Evolutionary conservation across 2,113 vertebrate genomes (phyloP).

Genomic region (Hoplias malabaricus): DNA sequence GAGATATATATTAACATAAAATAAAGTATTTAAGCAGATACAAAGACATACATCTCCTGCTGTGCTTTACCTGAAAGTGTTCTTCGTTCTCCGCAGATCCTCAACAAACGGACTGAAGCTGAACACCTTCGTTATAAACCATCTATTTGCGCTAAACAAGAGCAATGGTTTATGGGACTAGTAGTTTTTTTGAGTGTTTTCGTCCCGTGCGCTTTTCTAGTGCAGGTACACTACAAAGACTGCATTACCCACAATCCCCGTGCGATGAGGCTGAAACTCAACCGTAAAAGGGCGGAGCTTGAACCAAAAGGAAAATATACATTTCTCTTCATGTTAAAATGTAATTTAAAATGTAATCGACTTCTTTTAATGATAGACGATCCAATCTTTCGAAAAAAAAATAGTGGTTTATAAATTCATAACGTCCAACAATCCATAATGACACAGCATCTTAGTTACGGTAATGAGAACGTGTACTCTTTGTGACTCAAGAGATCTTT

Average conservation of each 20-base stretch:
- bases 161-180: slow-evolving; percentile 43
- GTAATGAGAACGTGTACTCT: too few relatives aligned
- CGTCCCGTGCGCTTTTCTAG: not conserved
- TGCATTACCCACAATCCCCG: slow-evolving; percentile 43
- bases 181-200: slow-evolving; percentile 45
- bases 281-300: slow-evolving; percentile 14
- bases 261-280: not conserved
- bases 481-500: too few relatives aligned
- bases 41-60: too few relatives aligned
- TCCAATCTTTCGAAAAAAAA: too few relatives aligned
- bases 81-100: slow-evolving; percentile 42
- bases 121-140: slow-evolving; percentile 62
- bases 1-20: too few relatives aligned
- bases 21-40: too few relatives aligned
- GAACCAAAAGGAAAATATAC: not conserved
- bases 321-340: too few relatives aligned
- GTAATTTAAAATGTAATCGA: too few relatives aligned
- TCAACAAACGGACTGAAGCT: slow-evolving; percentile 39
- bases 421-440: too few relatives aligned
- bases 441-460: too few relatives aligned
- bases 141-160: slow-evolving; percentile 31
- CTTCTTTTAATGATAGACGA: too few relatives aligned
- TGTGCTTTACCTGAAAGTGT: slow-evolving; percentile 52
- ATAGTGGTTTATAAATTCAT: too few relatives aligned
- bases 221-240: slow-evolving; percentile 1